Evolutionary conservation across 1,140 invertebrate species (phyloP), one percentile per base, ranked within the genome.

Genomic region (Cydia strobilella): DNA sequence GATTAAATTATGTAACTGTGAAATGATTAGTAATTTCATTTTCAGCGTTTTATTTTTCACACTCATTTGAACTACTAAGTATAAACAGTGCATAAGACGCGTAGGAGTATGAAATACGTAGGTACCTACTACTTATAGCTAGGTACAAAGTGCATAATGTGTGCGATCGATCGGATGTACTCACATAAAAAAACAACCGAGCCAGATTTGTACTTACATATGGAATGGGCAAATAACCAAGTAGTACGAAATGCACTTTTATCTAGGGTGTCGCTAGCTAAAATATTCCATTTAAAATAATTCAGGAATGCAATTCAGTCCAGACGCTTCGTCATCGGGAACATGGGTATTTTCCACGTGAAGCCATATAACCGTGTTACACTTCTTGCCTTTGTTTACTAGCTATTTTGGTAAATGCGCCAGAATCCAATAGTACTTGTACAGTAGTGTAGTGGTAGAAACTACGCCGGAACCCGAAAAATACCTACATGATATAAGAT

Each of bases 321-420:
- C 77, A 83, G 81, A 83, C 80, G 76, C 77, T 80, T 76, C 80
- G 80, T 84, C 80, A 84, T 69, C 65, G 65, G 31, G n/a, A 31
- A 9, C 74, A 74, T 74, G 72, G 80, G 82, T 80, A 83, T 83
- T 83, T 82, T 83, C 82, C 82, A 83, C 76, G 73, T 78, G 72
- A 75, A 74, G 72, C 48, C 27, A 65, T 74, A 79, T 76, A 80
- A 75, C 72, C 63, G 31, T 69, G 27, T 69, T 69, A 35, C 65
- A 35, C 63, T 69, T 69, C 31, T 35, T 18, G 65, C 65, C 65
- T 69, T 69, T 69, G 65, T 69, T 69, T 69, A 35, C 15, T 31
- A 25, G 65, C 31, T 69, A 69, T 69, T 69, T 35, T 69, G n/a
- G 31, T 69, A 69, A 59, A 59, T 59, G 54, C 54, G 54, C 54